Base-by-base conservation (phyloP, 2,888 invertebrate genomes). In the Automeris io region DNA sequence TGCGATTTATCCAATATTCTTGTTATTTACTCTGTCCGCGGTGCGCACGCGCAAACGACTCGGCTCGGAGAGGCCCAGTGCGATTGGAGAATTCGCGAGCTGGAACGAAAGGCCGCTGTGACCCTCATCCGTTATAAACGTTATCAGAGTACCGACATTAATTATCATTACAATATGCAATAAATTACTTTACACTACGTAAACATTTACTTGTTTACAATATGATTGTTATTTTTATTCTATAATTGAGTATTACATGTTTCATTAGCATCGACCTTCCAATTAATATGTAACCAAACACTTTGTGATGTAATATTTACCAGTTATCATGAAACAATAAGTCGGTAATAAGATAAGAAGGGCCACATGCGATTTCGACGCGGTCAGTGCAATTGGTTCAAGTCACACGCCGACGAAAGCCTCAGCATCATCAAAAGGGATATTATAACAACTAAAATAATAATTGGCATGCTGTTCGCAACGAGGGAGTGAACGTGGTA, bases 331-430 rank as follows among this genome's bases (percentile, higher is more conserved):
- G 61, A 68, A 73, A 83, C n/a, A 82, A 83, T 78, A 80, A 77
- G 77, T 83, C 75, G 74, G 78, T 80, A 78, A 77, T 67, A 69
- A 70, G 77, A 81, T 73, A 70, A 74, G 70, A 68, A n/a, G 74
- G 75, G 69, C 68, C 70, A 76, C 74, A 60, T 71, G 74, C 76
- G 75, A 70, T 75, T 70, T 70, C 74, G 74, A 77, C 81, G 81
- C 82, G 82, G 75, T 77, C 86, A 79, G 79, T 83, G 79, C 76
- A 74, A 74, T 73, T 69, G 24, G 11, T 72, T 72, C 61, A 70
- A 70, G 75, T 81, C 78, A 80, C 74, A 82, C 85, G 85, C 77
- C 87, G 87, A 87, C 86, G 87, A 87, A 87, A 87, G 87, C 87
- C 87, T 87, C 87, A 80, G 81, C 87, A 86, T 85, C 79, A 77